These are phyloP conservation scores for Xerus rutilus DNA, from an alignment of 2,797 vertebrate genomes.

Conservation along the genomic window DNA sequence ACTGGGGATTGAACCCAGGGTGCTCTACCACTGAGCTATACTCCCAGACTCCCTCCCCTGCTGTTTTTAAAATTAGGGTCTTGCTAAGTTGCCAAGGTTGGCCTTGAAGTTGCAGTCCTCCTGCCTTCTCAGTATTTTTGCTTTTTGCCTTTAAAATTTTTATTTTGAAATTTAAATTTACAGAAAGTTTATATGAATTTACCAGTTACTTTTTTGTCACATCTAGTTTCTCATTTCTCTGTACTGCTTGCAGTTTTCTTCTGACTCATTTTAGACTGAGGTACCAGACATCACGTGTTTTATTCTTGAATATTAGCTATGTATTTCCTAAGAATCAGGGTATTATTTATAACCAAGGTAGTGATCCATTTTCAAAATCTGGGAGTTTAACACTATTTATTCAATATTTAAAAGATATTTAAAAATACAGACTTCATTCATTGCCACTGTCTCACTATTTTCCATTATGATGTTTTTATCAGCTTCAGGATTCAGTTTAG, in stretches of 20 bases:
- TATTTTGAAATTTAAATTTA: constrained; percentile 14
- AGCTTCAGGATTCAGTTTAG: background rate
- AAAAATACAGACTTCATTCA: background rate
- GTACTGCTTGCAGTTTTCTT: background rate
- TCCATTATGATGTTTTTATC: background rate
- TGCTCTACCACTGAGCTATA: too few species aligned
- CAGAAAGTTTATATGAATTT: background rate
- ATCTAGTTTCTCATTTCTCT: background rate
- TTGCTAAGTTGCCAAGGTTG: too few species aligned
- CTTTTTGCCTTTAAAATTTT: background rate
- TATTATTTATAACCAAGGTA: background rate
- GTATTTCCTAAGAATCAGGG: constrained; percentile 32
- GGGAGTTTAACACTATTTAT: background rate
- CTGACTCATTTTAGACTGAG: background rate
- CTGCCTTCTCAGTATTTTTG: background rate
- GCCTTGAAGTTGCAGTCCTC: too few species aligned
- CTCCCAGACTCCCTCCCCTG: background rate
- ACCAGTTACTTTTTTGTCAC: background rate
- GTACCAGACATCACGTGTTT: background rate
- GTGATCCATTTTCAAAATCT: background rate
- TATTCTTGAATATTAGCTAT: background rate
- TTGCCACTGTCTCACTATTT: background rate
- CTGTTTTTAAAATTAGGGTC: too few species aligned
- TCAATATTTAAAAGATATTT: background rate
- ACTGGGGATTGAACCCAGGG: too few species aligned